Evolutionary conservation across 2,113 vertebrate genomes (phyloP).

Genomic region (Seriola dumerili): DNA sequence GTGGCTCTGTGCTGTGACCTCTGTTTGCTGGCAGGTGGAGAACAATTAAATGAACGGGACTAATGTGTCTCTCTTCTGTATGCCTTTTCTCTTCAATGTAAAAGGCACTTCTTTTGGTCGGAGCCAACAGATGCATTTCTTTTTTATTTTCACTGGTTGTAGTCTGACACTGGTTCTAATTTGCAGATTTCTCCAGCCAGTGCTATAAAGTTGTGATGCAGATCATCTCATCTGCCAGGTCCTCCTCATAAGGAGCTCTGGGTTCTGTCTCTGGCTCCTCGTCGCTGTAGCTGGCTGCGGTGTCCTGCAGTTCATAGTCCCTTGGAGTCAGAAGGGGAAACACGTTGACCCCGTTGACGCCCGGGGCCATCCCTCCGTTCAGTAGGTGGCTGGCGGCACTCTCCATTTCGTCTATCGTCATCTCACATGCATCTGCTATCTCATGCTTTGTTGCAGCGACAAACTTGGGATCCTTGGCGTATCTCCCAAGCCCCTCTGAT

Average conservation of each 20-base stretch:
- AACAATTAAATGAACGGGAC: conserved; percentile 57
- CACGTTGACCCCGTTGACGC: conserved; percentile 87
- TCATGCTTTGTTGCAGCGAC: conserved; percentile 97
- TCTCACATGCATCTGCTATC: conserved; percentile 97
- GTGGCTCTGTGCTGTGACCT: conserved; percentile 50
- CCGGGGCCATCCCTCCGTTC: conserved; percentile 88
- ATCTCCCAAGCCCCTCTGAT: conserved; percentile 96
- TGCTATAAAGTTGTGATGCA: conserved; percentile 99
- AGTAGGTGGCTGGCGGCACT: conserved; percentile 97
- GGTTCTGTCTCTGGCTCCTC: conserved; percentile 91
- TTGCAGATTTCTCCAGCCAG: conserved; percentile 64
- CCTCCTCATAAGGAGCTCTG: conserved; percentile 91
- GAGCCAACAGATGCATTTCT: conserved; percentile 85
- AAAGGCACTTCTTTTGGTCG: conserved; percentile 95
- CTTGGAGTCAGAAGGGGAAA: conserved; percentile 87
- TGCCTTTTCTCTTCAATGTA: conserved; percentile 89
- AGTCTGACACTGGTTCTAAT: conserved; percentile 53
- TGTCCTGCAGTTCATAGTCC: conserved; percentile 94
- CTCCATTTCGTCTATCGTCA: conserved; percentile 99
- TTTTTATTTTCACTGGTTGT: conserved; percentile 57
- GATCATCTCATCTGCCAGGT: conserved; percentile 99
- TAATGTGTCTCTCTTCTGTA: conserved; percentile 81
- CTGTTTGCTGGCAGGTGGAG: conserved; percentile 68
- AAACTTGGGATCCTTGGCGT: conserved; percentile 97
- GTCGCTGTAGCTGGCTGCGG: conserved; percentile 93